Evolutionary conservation across 2,888 invertebrate species (phyloP).

Genomic region (Hemaris fuciformis): DNA sequence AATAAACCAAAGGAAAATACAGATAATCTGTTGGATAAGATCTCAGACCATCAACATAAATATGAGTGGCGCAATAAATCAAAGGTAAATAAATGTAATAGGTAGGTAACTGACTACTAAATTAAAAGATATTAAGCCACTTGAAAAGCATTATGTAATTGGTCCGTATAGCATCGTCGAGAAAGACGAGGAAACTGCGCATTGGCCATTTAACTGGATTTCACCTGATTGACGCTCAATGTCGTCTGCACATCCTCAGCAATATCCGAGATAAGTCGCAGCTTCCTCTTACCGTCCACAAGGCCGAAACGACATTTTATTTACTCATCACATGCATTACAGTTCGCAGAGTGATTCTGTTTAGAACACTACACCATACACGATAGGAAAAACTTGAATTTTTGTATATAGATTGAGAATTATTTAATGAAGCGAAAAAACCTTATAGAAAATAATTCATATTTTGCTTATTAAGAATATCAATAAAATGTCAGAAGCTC

Average conservation of each 20-base stretch:
- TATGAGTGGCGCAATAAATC: not conserved
- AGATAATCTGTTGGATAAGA: too few relatives aligned
- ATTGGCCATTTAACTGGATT: conserved; percentile 42
- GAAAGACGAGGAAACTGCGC: conserved; percentile 39
- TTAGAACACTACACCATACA: too few relatives aligned
- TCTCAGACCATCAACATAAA: not conserved
- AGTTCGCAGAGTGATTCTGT: not conserved
- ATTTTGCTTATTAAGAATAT: too few relatives aligned
- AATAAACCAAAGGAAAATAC: too few relatives aligned
- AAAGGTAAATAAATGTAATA: too few relatives aligned
- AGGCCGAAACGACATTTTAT: conserved; percentile 5
- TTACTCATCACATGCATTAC: conserved; percentile 17
- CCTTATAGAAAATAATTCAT: too few relatives aligned
- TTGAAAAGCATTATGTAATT: not conserved
- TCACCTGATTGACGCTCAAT: conserved; percentile 74
- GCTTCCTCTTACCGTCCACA: conserved; percentile 50
- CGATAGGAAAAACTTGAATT: too few relatives aligned
- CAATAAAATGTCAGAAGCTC: too few relatives aligned
- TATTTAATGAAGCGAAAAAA: not conserved
- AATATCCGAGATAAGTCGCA: conserved; percentile 70
- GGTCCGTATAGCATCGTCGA: conserved; percentile 6
- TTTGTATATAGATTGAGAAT: too few relatives aligned
- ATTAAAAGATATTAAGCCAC: not conserved
- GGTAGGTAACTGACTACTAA: not conserved
- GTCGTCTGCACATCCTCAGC: conserved; percentile 73